Evolutionary conservation across 2,888 invertebrate genomes (phyloP), one percentile per base, ranked within the genome.

Genomic region (Ametastegia equiseti): DNA sequence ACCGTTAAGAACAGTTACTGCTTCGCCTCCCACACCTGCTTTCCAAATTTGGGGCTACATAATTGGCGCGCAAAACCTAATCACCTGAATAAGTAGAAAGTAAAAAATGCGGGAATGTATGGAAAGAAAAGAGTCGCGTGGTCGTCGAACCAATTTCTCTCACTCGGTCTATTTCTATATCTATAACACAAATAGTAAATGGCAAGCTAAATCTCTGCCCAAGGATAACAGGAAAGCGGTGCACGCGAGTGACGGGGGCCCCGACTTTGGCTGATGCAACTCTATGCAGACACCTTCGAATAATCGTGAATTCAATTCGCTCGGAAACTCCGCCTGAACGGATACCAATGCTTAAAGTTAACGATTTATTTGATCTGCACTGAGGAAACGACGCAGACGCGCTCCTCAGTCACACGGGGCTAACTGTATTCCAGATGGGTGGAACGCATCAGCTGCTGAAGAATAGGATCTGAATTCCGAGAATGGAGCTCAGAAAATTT

Each of bases 321-420:
- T 71, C 30, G 71, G 71, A 71, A 71, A 45, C 45, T 71, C 7
- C 71, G 71, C 47, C 71, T 63, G 15, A 45, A 47, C 39, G 47
- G n/a, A n/a, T 45, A n/a, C 36, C 65, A 27, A 30, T 65, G 60
- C 45, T 79, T 65, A 79, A 47, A 65, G 42, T 42, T 79, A 42
- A 65, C 65, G 45, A 45, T 79, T 79, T 79, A 79, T 79, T 79
- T 65, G 45, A 47, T 79, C 63, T 42, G 63, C 33, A 54, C 42
- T 33, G 60, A 65, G 79, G 36, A 39, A 54, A 23, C 50, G 45
- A 23, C 27, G 33, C 54, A 80, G 79, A 65, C 30, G 33, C 42
- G 63, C 23, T n/a, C n/a, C n/a, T 19, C 36, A 23, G 30, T 39
- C 27, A 45, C n/a, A n/a, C 63, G 33, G 19, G 42, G 27, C 42